phyloP scores from a whole-genome alignment of 2,113 vertebrate species.

The Tamias sibiricus region DNA sequence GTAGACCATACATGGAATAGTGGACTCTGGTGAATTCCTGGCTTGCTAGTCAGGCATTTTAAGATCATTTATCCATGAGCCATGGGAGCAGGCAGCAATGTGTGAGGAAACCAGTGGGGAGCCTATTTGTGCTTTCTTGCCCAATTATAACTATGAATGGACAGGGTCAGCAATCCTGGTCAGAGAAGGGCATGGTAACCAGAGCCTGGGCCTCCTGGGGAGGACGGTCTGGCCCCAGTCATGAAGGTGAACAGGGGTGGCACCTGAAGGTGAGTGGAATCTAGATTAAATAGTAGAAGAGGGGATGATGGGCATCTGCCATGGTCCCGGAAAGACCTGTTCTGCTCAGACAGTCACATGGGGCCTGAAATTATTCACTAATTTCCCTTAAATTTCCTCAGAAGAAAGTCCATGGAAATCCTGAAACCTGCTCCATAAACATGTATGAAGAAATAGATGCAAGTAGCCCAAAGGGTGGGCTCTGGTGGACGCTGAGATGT shows the following conservation, averaged over 20 bases:
- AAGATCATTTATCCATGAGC: not conserved
- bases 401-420: not conserved
- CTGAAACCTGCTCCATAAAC: not conserved
- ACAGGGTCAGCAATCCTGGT: not conserved
- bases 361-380: too few relatives aligned
- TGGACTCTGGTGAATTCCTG: not conserved
- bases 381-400: not conserved
- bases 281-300: too few relatives aligned
- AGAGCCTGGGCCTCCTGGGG: not conserved
- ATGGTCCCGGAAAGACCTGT: too few relatives aligned
- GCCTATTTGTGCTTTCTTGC: not conserved
- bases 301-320: too few relatives aligned
- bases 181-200: not conserved
- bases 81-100: rapidly evolving
- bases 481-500: rapidly evolving
- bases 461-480: not conserved
- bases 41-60: not conserved
- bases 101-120: not conserved
- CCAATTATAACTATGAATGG: not conserved
- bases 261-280: not conserved
- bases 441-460: not conserved
- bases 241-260: not conserved
- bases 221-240: not conserved
- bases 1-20: not conserved
- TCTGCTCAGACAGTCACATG: not conserved